Conservation (phyloP, 1,140 invertebrate species). For the Drosophila quadrilineata region DNA sequence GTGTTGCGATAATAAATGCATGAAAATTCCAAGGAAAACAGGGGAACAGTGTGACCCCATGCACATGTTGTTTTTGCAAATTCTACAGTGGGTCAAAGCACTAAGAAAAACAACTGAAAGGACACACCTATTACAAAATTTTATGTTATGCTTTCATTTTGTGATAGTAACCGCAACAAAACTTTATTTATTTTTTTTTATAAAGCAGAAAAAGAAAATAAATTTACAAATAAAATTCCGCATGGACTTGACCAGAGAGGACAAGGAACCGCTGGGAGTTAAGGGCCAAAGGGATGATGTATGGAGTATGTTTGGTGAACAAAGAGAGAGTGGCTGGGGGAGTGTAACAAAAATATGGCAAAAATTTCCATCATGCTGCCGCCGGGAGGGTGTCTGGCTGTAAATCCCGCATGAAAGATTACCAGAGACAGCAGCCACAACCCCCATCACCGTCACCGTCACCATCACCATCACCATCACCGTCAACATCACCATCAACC, state of each 20-base stretch:
- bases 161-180: slow-evolving; percentile 31
- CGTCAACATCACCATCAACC: slow-evolving; percentile 10
- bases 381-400: slow-evolving; percentile 62
- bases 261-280: slow-evolving; percentile 14
- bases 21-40: slow-evolving; percentile 26
- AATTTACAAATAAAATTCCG: slow-evolving; percentile 66
- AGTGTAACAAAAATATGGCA: background rate
- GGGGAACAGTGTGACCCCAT: slow-evolving; percentile 27
- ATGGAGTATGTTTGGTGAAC: no score
- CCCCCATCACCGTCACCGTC: no score
- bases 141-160: no score
- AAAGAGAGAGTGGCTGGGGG: no score
- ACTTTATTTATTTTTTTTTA: slow-evolving; percentile 46
- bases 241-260: slow-evolving; percentile 3
- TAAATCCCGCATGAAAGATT: slow-evolving; percentile 72
- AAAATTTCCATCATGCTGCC: slow-evolving; percentile 47
- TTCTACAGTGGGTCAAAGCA: slow-evolving; percentile 12
- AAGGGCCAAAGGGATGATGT: no score
- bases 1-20: slow-evolving; percentile 59
- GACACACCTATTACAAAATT: no score
- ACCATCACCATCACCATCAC: no score
- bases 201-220: slow-evolving; percentile 48
- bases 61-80: slow-evolving; percentile 44
- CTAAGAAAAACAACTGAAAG: slow-evolving; percentile 11
- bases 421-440: slow-evolving; percentile 38